Base-by-base conservation (phyloP, 2,113 vertebrate genomes). In the Pseudorectes ferrugineus region DNA sequence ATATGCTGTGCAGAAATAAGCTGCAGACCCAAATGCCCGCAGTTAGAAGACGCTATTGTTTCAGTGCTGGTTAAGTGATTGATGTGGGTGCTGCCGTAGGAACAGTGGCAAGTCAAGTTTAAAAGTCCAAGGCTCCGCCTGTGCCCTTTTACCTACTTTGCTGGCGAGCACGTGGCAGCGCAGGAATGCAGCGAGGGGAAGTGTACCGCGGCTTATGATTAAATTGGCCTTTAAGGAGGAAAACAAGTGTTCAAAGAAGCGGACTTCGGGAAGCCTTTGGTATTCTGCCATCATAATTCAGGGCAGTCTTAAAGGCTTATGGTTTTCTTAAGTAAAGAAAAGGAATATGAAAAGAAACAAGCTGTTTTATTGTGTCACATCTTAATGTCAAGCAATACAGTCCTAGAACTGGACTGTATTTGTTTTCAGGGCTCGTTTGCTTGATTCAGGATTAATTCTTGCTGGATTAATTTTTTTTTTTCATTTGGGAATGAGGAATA, bases 101-200 rank as follows among this genome's bases (percentile, higher is more conserved):
- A 22, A 2, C 40, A 0, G 20, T 12, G 49, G 66, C 62, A 8
- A 65, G 83, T 26, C 43, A 8, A 36, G 78, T 59, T 54, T 14
- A 3, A 6, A 11, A 83, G 66, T 12, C 22, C 22, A 3, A 17
- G 35, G 74, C 18, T 63, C 49, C 20, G 58, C 22, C 25, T 3
- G 21, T 57, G 89, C 94, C 94, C 94, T 97, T 97, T 97, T 15
- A 29, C 96, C 97, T 75, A 93, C 85, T 97, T 97, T 11, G 78
- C 65, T 14, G 7, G 86, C 45, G 2, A 31, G 26, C 92, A 76
- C 54, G 89, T 63, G 87, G 88, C 70, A 2, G 57, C 21, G 31
- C 35, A 70, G 85, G 93, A 96, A 94, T 91, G 95, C 70, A 3
- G 76, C 71, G 42, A 79, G 68, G 89, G 94, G 96, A 94, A 94